Evolutionary conservation across 2,888 invertebrate genomes (phyloP), one percentile per base, ranked within the genome.

Genomic region (Callyntrura guangdongensis): DNA sequence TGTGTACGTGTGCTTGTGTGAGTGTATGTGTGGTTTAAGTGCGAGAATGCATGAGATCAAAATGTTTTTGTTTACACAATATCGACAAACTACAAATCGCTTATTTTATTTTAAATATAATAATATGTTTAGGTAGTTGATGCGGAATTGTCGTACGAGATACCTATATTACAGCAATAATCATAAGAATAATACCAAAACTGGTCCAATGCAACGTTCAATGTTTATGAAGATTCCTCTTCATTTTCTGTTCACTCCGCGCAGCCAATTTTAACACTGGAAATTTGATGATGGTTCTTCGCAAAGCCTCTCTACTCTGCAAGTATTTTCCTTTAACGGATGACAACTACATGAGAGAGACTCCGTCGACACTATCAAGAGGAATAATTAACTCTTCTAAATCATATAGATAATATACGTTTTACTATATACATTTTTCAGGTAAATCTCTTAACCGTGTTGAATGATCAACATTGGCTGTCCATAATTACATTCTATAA

Each of bases 181-280:
- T n/a, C n/a, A n/a, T 12, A 36, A 67, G 0, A 25, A 25, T 25
- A 9, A 27, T 36, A 36, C 36, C 36, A 6, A 36, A 36, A 36
- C 2, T 84, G 84, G 84, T 84, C 84, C 84, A 84, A 84, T 84
- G 36, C 67, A 67, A 69, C 61, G 6, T 36, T 36, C 49, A 69
- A 36, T 47, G 61, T 3, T 64, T 83, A 25, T n/a, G 5, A 56
- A 14, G 14, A 56, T n/a, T 56, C 56, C 5, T 56, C n/a, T 56
- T 56, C 59, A 17, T 59, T 59, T 59, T 17, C 59, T 17, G 22
- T 45, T n/a, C 36, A 6, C 17, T 64, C 45, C 9, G 36, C 3
- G 36, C 36, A 36, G 36, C 36, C n/a, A 56, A 56, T 56, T 56
- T n/a, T 4, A n/a, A 56, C n/a, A 56, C n/a, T 56, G 47, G 8